Base-by-base conservation (phyloP, 2,888 invertebrate genomes). In the Tortrix viridana region DNA sequence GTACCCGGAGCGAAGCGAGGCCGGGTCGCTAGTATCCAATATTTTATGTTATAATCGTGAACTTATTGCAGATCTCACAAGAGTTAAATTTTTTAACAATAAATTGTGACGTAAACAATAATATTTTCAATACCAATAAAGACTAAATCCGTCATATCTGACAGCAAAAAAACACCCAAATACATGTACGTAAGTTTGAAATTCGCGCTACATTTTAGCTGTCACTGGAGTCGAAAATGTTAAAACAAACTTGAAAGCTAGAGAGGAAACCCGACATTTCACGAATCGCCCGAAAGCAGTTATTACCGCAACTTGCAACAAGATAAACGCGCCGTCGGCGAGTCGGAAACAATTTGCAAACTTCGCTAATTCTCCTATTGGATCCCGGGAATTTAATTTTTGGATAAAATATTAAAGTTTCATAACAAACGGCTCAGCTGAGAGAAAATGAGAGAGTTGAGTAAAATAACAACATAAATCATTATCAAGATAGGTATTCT, bases 351-450 rank as follows among this genome's bases (percentile, higher is more conserved):
- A 70, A 73, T 67, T 69, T 67, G 60, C 67, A 57, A 68, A 68
- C 70, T 66, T 63, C 38, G 59, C 65, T 66, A 66, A 66, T 66
- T 66, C 54, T 46, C 48, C 62, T 50, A 66, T 63, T 63, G 59
- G 58, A 70, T 67, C 70, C 58, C 46, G 62, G 26, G 48, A 63
- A 69, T 66, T 60, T 48, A 61, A 66, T 65, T 71, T 66, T 65
- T 70, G 72, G 71, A 68, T 71, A 69, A 69, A 62, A 69, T 66
- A 65, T 59, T 52, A 66, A 69, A 67, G 64, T 66, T 66, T 55
- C 52, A 50, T 67, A 64, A 67, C 67, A 66, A 69, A 67, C 60
- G 60, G 66, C 54, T 43, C 60, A 57, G 38, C 9, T 19, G 50
- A 38, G 50, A 56, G 50, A 9, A 6, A 7, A 14, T 12, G 56